Evolutionary conservation across 2,113 vertebrate genomes (phyloP).

Genomic region (Sapayoa aenigma): DNA sequence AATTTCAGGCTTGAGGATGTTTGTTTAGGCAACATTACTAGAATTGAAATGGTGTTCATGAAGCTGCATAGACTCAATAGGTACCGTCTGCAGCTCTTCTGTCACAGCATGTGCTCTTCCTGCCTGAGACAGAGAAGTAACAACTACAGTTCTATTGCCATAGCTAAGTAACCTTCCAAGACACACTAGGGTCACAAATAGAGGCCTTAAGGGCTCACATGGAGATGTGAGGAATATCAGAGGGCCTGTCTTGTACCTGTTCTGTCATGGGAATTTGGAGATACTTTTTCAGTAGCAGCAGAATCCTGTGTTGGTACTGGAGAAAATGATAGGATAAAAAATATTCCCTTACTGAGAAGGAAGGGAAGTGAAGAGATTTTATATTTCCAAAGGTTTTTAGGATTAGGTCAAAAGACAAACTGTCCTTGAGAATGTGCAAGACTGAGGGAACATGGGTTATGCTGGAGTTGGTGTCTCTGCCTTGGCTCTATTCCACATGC

Average conservation of each 20-base stretch:
- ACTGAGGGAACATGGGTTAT: constrained; percentile 33
- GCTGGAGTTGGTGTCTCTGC: constrained; percentile 59
- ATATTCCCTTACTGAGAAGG: neutral
- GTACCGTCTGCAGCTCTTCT: neutral
- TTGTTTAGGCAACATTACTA: neutral
- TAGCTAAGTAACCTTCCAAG: neutral
- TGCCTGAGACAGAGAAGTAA: neutral
- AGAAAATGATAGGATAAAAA: neutral
- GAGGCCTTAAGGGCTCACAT: neutral
- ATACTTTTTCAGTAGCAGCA: neutral
- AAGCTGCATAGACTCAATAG: neutral
- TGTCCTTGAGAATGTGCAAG: constrained; percentile 57
- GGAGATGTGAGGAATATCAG: neutral
- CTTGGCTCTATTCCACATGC: constrained; percentile 65
- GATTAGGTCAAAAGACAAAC: constrained; percentile 39
- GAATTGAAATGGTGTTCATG: neutral
- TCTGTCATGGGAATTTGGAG: neutral
- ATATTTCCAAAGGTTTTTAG: neutral
- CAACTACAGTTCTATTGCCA: neutral
- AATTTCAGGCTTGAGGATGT: neutral
- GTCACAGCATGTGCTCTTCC: neutral
- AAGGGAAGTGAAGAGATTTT: neutral
- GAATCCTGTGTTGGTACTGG: neutral
- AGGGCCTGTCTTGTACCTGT: neutral
- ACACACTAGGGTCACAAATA: neutral